These are phyloP conservation scores for Parnassius smintheus DNA, from an alignment of 2,888 invertebrate species.

Conservation along the genomic window DNA sequence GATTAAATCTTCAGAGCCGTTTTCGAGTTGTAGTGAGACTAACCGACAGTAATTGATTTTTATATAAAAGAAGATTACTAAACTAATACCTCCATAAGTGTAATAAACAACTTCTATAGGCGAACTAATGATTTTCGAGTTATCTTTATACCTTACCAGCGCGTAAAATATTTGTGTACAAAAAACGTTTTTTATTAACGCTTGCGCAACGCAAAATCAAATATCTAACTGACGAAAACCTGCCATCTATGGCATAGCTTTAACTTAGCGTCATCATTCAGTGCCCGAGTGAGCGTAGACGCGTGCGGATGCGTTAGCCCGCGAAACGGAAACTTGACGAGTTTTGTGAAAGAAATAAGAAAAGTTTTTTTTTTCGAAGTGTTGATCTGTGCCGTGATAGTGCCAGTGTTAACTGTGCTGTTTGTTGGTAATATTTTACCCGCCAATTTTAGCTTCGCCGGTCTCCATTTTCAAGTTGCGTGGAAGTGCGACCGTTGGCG, in stretches of 20 bases:
- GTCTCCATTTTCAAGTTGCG: neutral
- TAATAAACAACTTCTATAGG: too few relatives aligned
- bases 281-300: constrained; percentile 6
- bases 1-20: too few relatives aligned
- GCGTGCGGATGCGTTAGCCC: neutral
- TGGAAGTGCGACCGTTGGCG: neutral
- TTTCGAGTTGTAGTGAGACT: too few relatives aligned
- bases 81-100: too few relatives aligned
- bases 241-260: constrained; percentile 12
- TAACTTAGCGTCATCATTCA: constrained; percentile 13
- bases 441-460: neutral
- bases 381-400: neutral
- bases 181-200: constrained; percentile 3
- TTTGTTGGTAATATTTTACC: neutral
- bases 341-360: neutral
- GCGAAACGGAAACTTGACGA: neutral
- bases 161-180: neutral
- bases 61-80: too few relatives aligned
- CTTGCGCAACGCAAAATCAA: constrained; percentile 7
- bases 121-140: too few relatives aligned
- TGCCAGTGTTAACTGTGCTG: neutral
- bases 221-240: constrained; percentile 7
- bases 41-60: too few relatives aligned
- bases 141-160: too few relatives aligned
- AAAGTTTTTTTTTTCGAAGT: neutral